Base-by-base conservation (phyloP, 1,140 invertebrate genomes). In the Drosophila bifasciata region DNA sequence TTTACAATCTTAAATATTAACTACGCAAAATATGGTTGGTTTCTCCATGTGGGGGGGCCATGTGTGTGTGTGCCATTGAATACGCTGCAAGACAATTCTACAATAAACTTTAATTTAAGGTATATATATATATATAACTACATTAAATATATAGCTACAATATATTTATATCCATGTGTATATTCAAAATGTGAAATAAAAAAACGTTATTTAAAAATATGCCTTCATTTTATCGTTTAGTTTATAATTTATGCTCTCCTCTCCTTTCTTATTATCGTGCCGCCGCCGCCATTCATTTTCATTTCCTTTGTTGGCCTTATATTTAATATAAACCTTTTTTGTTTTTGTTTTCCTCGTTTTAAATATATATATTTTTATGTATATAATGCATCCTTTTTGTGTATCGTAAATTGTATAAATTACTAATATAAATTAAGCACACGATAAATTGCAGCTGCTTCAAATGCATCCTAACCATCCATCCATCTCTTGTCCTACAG, bases 381-480 rank as follows among this genome's bases (percentile, higher is more conserved):
- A 39, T 84, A 62, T 63, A 72, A 83, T 83, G 70, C 56, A 68
- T 79, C 56, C 57, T 23, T 64, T 59, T 71, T 51, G 59, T 72
- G 68, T 79, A 69, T 60, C 61, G 70, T 80, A 60, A 70, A 67
- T 76, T 73, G 52, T 83, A 77, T 85, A 89, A 86, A 86, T 89
- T 89, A 84, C 80, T 88, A 59, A 79, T 85, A 79, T 88, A 88
- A 86, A 81, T 86, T 86, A 86, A 86, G 83, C 81, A 88, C 81
- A 75, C 77, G 39, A 74, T 69, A 77, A 77, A 88, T 74, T 78
- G 69, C 81, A 70, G 78, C 83, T 81, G 73, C 58, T 79, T 60
- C 58, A 79, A 79, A 84, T 75, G 76, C 52, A 63, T 43, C 41
- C 64, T n/a, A n/a, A 36, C 32, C 46, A 66, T 19, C 15, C 9